Evolutionary conservation across 2,888 invertebrate genomes (phyloP).

Genomic region (Stomorhina lunata): DNA sequence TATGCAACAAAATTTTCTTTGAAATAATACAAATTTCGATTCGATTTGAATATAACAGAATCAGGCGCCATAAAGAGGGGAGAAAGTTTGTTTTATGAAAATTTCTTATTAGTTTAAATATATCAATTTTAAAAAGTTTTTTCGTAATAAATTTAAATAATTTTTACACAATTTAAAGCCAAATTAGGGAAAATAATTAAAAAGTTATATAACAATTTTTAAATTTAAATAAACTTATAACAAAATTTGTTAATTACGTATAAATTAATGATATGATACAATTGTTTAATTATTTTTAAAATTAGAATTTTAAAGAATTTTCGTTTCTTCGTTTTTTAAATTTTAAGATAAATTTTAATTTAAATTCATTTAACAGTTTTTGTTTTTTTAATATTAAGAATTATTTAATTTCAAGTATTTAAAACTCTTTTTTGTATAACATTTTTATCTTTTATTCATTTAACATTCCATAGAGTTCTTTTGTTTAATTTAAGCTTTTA

Average conservation of each 20-base stretch:
- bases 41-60: too few relatives aligned
- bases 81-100: not conserved
- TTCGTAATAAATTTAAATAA: not conserved
- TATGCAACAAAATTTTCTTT: too few relatives aligned
- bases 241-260: constrained; percentile 12
- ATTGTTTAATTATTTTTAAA: not conserved
- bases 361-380: constrained; percentile 17
- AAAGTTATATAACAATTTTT: constrained; percentile 22
- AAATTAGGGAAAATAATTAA: not conserved
- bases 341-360: not conserved
- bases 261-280: constrained; percentile 58
- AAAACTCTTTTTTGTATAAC: constrained; percentile 49
- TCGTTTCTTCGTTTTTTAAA: not conserved
- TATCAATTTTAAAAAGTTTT: not conserved
- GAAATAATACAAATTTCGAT: too few relatives aligned
- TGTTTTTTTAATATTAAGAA: constrained; percentile 40
- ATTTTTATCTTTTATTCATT: constrained; percentile 29
- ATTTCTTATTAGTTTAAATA: not conserved
- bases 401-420: constrained; percentile 16
- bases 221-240: constrained; percentile 1
- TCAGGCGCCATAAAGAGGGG: too few relatives aligned
- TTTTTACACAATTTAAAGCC: constrained; percentile 16
- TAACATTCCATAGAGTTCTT: constrained; percentile 59
- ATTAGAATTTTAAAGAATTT: not conserved
- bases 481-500: not conserved